Evolutionary conservation across 2,113 vertebrate species (phyloP), one percentile per base, ranked within the genome.

Genomic region (Climacteris rufus): DNA sequence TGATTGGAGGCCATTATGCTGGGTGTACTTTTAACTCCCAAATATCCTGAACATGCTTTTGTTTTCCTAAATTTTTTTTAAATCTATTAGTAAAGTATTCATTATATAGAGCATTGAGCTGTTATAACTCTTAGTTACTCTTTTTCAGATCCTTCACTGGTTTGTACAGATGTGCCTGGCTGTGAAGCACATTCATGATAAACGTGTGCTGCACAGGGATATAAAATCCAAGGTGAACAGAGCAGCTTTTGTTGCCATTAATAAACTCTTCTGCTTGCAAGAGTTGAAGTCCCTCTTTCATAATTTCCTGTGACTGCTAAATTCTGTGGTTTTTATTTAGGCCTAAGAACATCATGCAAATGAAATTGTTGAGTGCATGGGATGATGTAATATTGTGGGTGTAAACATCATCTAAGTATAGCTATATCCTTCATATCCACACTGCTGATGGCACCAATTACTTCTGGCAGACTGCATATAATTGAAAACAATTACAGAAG

Each of bases 141-240:
- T 76, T 90, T 90, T 79, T 24, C 84, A 99, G 99, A 98, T 99
- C 84, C 97, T 99, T 93, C 97, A 95, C n/a, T 99, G 99, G 99
- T 99, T 99, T 95, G 97, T 98, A 93, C 98, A 99, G 89, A 98
- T 99, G 96, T 99, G 99, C 94, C 95, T 98, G 35, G 99, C 98
- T 50, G 96, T 99, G 66, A 98, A 98, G 61, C 96, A 99, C 69
- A 98, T 99, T 96, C 99, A 99, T 8, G 98, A 98, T 70, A 98
- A 98, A 78, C 96, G 96, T 57, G 98, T 99, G 52, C 96, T 99
- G 65, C 99, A 99, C 97, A 98, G 99, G 96, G 99, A 99, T 90
- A 98, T 99, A 89, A 99, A 99, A 90, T 99, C 99, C 68, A 99
- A 99, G 98, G 99, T 99, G 93, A 98, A 64, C 81, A n/a, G 14